A percentile compares a stretch with the other conserved stretches of the same genome.
phyloP scores from a whole-genome alignment of 2,113 vertebrate genomes.

The Myotis brandtii region DNA sequence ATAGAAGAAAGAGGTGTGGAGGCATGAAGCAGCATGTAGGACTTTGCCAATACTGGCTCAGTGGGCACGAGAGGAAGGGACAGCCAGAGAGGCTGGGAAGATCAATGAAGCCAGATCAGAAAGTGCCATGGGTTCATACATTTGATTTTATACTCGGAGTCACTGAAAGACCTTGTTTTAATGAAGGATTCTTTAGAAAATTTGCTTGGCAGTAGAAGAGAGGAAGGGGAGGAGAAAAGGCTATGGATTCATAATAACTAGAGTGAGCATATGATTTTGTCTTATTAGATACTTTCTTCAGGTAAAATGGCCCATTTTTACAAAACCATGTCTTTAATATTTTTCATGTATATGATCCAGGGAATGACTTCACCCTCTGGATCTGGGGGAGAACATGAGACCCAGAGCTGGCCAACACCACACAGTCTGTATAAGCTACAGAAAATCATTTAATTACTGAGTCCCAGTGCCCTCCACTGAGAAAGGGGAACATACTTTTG shows the following conservation, averaged over 20 bases:
- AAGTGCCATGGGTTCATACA: neutral
- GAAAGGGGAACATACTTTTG: neutral
- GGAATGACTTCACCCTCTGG: neutral
- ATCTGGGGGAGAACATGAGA: neutral
- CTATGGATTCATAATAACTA: neutral
- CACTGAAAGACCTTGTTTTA: neutral
- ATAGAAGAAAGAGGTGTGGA: neutral
- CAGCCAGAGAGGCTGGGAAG: fast-evolving
- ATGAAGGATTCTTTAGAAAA: neutral
- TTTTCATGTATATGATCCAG: neutral
- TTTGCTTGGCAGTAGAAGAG: neutral
- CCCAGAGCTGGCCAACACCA: neutral
- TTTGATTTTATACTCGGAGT: neutral
- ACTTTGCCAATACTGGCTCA: neutral
- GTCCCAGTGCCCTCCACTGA: neutral
- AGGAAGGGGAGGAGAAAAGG: neutral
- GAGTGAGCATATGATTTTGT: neutral
- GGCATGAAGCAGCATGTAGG: neutral
- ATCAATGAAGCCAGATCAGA: neutral
- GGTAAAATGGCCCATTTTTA: neutral
- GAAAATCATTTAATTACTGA: neutral
- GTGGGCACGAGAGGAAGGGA: neutral
- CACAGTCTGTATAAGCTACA: neutral
- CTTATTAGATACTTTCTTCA: neutral
- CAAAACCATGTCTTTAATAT: neutral